Evolutionary conservation across 2,797 vertebrate species (phyloP).

Genomic region (Graptemys geographica): DNA sequence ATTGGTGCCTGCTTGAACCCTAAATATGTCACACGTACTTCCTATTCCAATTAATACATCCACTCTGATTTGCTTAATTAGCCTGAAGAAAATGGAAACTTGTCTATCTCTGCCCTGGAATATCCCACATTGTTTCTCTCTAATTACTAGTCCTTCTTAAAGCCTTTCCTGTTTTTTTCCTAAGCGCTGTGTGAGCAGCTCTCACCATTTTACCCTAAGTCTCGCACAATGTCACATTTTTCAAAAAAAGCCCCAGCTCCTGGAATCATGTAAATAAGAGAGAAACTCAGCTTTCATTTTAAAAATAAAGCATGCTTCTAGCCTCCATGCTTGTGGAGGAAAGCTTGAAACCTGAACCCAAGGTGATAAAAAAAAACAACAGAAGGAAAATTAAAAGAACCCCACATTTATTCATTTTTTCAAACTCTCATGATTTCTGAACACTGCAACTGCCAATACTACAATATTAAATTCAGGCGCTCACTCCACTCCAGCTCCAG

Average conservation of each 20-base stretch:
- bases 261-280: neutral
- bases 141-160: neutral
- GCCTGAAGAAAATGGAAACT: neutral
- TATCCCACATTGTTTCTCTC: neutral
- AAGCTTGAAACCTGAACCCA: neutral
- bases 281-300: neutral
- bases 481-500: neutral
- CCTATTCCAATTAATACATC: neutral
- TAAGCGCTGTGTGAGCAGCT: neutral
- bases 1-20: neutral
- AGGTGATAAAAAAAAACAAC: neutral
- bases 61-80: neutral
- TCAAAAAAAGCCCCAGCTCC: neutral
- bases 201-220: neutral
- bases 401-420: neutral
- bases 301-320: neutral
- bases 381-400: accelerated
- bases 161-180: neutral
- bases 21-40: neutral
- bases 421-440: neutral
- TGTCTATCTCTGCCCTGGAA: neutral
- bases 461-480: neutral
- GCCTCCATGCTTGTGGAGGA: neutral
- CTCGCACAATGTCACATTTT: accelerated
- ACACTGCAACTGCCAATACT: neutral